Conservation (phyloP, 2,888 invertebrate species). For the Diogma glabrata region DNA sequence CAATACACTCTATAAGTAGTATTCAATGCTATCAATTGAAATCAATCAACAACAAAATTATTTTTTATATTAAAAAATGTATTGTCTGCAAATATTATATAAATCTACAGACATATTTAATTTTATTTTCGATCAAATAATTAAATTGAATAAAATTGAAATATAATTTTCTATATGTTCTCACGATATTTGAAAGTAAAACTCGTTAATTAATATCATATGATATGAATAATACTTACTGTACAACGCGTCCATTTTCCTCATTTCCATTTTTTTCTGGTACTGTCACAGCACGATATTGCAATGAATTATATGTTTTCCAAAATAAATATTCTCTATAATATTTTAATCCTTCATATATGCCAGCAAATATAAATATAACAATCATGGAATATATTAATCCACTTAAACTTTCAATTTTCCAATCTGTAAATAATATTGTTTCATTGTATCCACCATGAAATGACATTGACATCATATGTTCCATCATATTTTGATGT, state of each 20-base stretch:
- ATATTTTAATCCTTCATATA: conserved; percentile 79
- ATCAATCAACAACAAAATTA: neutral
- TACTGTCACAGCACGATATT: conserved; percentile 74
- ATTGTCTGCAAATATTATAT: no score
- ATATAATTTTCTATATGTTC: no score
- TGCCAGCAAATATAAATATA: conserved; percentile 81
- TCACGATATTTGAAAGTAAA: no score
- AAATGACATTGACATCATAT: conserved; percentile 45
- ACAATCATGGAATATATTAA: conserved; percentile 83
- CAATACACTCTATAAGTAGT: no score
- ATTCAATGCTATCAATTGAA: no score
- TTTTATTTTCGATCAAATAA: no score
- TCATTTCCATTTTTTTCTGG: conserved; percentile 52
- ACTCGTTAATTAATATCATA: neutral
- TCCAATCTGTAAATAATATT: conserved; percentile 75
- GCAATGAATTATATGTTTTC: conserved; percentile 74
- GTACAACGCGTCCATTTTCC: conserved; percentile 61
- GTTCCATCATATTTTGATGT: conserved; percentile 24
- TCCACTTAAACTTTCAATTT: conserved; percentile 57
- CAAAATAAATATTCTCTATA: conserved; percentile 71
- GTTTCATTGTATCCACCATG: conserved; percentile 65
- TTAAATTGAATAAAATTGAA: no score
- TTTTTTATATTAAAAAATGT: neutral
- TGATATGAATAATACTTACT: conserved; percentile 45
- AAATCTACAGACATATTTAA: no score